Evolutionary conservation across 1,140 invertebrate species (phyloP), one percentile per base, ranked within the genome.

Genomic region (Cydia splendana): DNA sequence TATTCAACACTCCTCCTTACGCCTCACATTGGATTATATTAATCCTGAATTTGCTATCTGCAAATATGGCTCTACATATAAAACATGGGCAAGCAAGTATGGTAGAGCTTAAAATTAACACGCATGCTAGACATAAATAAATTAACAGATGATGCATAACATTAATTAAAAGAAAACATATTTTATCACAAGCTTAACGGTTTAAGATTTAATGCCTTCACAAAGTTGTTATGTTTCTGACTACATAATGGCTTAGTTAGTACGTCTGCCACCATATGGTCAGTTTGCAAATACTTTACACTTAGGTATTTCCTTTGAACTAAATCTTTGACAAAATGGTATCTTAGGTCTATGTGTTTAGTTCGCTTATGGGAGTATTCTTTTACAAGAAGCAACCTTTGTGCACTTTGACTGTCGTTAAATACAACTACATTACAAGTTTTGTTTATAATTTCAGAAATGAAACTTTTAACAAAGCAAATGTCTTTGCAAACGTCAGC

Each of bases 351-450:
- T 18, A 57, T 77, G 76, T 91, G 91, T 74, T 93, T 93, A 0
- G 85, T 86, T 76, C 82, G 78, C 65, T 79, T 75, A 78, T 92
- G 88, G 75, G 15, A 62, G 53, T 62, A 5, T 1, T 62, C 53
- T 18, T 62, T 79, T 81, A 20, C 89, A 83, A n/a, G 82, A 84
- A 82, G 93, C 91, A 77, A 51, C 87, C 15, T 85, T 51, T 87
- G 82, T 15, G 91, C 88, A 79, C 85, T 79, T 79, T 87, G 88
- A 84, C 91, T 92, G 78, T 93, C 85, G 79, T 82, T 86, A 67
- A 76, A 85, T 1, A 89, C 53, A 42, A 75, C 24, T 48, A 81
- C 67, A 51, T 30, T 65, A 20, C 65, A 24, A 34, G 24, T 4
- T 65, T 57, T n/a, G 42, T 20, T 30, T 24, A 77, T 38, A 53